Conservation (phyloP, 2,888 invertebrate genomes). For the Drosophila siamana region DNA sequence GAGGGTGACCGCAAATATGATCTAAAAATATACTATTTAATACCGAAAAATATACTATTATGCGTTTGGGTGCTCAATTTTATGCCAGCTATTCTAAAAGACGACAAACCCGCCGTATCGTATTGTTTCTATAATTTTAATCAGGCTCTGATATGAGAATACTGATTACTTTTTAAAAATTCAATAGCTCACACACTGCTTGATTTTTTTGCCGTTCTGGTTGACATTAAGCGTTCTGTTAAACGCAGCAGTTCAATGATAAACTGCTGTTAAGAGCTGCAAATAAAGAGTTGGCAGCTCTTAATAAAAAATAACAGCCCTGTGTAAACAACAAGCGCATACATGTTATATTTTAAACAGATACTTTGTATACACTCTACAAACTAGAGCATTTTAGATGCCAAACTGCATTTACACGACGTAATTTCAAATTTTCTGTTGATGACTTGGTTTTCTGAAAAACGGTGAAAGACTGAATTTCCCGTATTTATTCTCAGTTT, state of each 20-base stretch:
- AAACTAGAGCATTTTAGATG: not conserved
- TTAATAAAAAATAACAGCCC: not conserved
- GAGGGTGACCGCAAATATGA: not conserved
- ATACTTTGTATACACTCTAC: not conserved
- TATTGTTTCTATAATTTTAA: no score
- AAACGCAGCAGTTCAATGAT: no score
- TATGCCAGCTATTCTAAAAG: no score
- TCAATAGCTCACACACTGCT: no score
- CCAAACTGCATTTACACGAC: not conserved
- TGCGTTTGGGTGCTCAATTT: no score
- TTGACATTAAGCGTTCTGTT: no score
- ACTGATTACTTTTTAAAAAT: no score
- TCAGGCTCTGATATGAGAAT: no score
- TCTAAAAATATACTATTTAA: not conserved
- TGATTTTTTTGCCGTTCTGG: no score
- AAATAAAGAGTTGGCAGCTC: conserved; percentile 31
- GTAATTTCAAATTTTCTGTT: not conserved
- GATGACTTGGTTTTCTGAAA: not conserved
- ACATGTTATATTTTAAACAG: not conserved
- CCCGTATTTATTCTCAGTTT: not conserved
- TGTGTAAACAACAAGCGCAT: not conserved
- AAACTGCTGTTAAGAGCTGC: not conserved
- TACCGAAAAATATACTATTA: not conserved
- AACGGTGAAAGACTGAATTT: not conserved
- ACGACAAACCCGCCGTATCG: no score